A percentile compares a stretch with the other conserved stretches of the same genome.
Conservation (phyloP, 2,113 vertebrate species). For the Callospermophilus lateralis region DNA sequence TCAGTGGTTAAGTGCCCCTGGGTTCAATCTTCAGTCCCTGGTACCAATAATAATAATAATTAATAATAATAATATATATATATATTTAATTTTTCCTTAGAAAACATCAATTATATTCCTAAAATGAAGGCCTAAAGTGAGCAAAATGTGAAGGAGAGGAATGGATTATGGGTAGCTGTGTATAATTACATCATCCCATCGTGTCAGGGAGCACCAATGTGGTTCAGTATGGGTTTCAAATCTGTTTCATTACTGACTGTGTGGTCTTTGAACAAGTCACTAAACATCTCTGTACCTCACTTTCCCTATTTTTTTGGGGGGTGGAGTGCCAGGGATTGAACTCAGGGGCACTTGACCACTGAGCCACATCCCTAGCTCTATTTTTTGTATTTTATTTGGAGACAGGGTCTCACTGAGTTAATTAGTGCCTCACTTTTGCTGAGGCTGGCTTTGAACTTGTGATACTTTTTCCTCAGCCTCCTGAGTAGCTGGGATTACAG, state of each 20-base stretch:
- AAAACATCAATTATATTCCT: background rate
- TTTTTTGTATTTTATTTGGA: no score
- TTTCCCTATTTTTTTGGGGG: no score
- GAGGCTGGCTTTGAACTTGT: no score
- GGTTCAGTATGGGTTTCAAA: background rate
- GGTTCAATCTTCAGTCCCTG: no score
- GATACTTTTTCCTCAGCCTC: no score
- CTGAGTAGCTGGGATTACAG: no score
- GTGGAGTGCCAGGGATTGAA: no score
- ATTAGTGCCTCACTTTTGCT: no score
- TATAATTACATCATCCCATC: background rate
- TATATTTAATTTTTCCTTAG: constrained; percentile 14
- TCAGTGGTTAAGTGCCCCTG: no score
- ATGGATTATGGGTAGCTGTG: background rate
- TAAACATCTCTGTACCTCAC: background rate
- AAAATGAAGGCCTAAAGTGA: constrained; percentile 26
- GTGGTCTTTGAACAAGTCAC: background rate
- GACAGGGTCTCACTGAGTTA: no score
- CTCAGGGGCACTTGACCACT: no score
- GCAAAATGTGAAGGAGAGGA: background rate
- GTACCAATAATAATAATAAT: no score
- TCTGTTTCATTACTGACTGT: background rate
- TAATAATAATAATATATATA: background rate
- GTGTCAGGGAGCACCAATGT: background rate
- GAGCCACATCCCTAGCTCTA: background rate